These are phyloP conservation scores for Diglossa cyanea DNA, from an alignment of 2,797 vertebrate species.

Conservation along the genomic window DNA sequence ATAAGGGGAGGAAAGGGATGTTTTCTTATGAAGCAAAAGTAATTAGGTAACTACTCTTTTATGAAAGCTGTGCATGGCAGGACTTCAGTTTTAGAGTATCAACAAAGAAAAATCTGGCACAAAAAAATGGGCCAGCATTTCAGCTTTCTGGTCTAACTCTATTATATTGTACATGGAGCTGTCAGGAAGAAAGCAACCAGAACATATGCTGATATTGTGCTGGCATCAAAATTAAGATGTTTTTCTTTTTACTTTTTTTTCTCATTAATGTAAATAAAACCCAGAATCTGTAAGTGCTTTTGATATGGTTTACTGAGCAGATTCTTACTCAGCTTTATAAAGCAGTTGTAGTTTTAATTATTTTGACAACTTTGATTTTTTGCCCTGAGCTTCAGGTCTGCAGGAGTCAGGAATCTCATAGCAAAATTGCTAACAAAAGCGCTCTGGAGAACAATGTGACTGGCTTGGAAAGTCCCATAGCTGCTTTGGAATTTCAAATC, in stretches of 20 bases:
- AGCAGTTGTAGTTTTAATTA: background rate
- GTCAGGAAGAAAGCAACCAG: background rate
- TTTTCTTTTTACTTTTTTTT: background rate
- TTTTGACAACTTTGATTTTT: slow-evolving; percentile 12
- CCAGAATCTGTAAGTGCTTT: background rate
- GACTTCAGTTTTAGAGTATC: background rate
- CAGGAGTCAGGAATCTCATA: background rate
- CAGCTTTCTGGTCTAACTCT: background rate
- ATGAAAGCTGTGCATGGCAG: background rate
- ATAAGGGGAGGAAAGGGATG: background rate
- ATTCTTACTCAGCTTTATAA: background rate
- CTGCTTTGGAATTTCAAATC: background rate
- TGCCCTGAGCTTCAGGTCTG: background rate
- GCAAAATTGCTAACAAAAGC: slow-evolving; percentile 1
- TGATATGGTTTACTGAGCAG: background rate
- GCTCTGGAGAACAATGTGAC: background rate
- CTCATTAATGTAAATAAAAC: background rate
- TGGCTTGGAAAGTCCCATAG: background rate
- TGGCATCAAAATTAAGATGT: background rate
- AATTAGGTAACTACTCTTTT: background rate
- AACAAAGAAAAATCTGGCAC: background rate
- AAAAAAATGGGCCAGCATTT: background rate
- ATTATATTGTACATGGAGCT: background rate
- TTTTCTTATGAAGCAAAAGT: background rate
- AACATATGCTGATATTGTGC: background rate